Percentiles rank a stretch among this genome's conserved stretches.
Evolutionary conservation across 2,113 vertebrate genomes (phyloP).

Genomic region (Equus przewalskii): DNA sequence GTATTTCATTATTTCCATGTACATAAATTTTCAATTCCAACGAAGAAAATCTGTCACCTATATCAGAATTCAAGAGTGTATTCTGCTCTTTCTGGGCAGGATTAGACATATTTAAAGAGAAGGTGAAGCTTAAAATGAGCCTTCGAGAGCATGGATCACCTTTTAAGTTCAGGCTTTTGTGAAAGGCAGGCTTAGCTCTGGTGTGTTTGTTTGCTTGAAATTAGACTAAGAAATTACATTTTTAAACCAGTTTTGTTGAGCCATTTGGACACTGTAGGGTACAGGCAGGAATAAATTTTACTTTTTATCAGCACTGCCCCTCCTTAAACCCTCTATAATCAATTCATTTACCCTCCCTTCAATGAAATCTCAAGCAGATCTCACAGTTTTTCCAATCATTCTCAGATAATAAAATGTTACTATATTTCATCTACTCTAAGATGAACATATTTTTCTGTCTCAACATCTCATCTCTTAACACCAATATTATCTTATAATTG

Average conservation of each 20-base stretch:
- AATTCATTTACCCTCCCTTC: background rate
- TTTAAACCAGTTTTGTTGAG: background rate
- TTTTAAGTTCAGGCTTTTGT: background rate
- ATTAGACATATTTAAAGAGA: background rate
- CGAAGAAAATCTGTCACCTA: background rate
- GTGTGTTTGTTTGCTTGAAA: background rate
- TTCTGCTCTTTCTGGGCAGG: background rate
- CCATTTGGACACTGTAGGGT: background rate
- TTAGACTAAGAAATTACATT: background rate
- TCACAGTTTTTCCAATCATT: background rate
- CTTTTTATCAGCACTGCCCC: background rate
- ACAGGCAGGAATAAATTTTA: background rate
- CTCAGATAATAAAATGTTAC: background rate
- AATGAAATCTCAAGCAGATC: background rate
- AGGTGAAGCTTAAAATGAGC: background rate
- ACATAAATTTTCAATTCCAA: background rate
- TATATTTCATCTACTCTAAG: background rate
- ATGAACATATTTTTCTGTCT: background rate
- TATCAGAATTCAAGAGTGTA: background rate
- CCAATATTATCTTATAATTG: background rate
- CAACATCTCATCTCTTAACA: constrained; percentile 3
- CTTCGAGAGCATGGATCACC: background rate
- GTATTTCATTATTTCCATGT: background rate
- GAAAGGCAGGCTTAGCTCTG: background rate
- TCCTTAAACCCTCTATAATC: background rate